Evolutionary conservation across 2,113 vertebrate species (phyloP), one percentile per base, ranked within the genome.

Genomic region (Orientallactaga bullata): DNA sequence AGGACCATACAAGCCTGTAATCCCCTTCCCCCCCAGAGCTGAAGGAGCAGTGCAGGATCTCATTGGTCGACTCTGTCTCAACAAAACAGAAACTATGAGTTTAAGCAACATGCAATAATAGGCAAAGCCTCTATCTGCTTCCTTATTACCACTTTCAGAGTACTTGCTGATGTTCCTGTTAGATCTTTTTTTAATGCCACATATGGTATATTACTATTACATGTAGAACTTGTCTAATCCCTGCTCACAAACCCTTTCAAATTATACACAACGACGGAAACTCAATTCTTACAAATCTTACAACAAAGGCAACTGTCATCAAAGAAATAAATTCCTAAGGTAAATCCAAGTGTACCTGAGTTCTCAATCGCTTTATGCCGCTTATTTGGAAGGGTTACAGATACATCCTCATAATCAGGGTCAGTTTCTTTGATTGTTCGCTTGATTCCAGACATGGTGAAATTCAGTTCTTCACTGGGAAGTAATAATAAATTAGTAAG

Each of bases 341-440:
- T 37, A 73, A 72, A 5, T 65, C 5, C 65, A 66, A 79, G 94
- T 96, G 97, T 98, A 99, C 99, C 99, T 98, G 98, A 99, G 94
- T 99, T 99, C 60, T 99, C 99, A 0, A 98, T 98, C 1, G 98
- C 98, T 97, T 99, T 99, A 96, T 99, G 99, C 84, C 99, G 98
- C 96, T 99, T 99, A 96, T 82, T 99, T 72, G 99, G 98, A 94
- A 98, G 99, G 0, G 98, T 88, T 92, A 99, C 69, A 1, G 99
- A 98, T 87, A 99, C 98, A 69, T 99, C 99, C 86, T 99, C 99
- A 84, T 99, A 99, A 95, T 99, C 99, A 0, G 99, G 99, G 95
- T 99, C 99, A 35, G 98, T 99, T 96, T 99, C 99, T 32, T 99
- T 99, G 20, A 99, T 98, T 90, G 98, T 99, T 96, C 99, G 98